Conservation (phyloP, 2,888 invertebrate genomes). For the Nomada fucata region DNA sequence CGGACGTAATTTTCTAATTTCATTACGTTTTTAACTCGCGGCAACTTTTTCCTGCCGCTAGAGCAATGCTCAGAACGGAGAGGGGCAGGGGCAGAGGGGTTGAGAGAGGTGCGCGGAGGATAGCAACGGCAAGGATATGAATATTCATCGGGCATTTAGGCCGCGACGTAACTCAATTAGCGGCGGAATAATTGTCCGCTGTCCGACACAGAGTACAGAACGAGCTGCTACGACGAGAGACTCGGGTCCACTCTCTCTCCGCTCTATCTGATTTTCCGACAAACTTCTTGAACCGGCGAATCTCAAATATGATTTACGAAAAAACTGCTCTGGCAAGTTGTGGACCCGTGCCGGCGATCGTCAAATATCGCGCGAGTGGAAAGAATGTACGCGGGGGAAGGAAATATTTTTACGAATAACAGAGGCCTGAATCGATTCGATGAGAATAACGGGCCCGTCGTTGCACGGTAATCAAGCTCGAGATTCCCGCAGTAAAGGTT, state of each 20-base stretch:
- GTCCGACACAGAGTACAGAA: slow-evolving; percentile 70
- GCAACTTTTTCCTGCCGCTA: slow-evolving; percentile 71
- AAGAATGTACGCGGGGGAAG: not conserved
- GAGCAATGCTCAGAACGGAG: slow-evolving; percentile 16
- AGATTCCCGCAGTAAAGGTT: no score
- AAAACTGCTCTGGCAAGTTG: slow-evolving; percentile 29
- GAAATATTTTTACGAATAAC: not conserved
- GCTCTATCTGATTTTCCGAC: slow-evolving; percentile 69
- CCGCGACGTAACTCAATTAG: slow-evolving; percentile 79
- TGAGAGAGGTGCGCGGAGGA: slow-evolving; percentile 34
- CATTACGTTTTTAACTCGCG: slow-evolving; percentile 71
- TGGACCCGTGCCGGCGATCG: slow-evolving; percentile 5
- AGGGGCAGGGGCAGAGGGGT: not conserved
- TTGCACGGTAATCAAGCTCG: no score
- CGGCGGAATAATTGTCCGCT: slow-evolving; percentile 77
- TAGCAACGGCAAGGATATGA: slow-evolving; percentile 70
- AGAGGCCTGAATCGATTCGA: not conserved
- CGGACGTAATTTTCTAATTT: slow-evolving; percentile 73
- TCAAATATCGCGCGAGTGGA: slow-evolving; percentile 4
- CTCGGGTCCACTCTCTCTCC: slow-evolving; percentile 44
- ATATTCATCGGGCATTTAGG: slow-evolving; percentile 81
- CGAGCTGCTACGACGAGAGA: slow-evolving; percentile 64
- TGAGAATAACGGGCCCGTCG: no score
- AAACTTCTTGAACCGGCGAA: slow-evolving; percentile 70
- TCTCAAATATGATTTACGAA: slow-evolving; percentile 60